Conservation (phyloP, 2,888 invertebrate species). For the Pseudoips prasinana region DNA sequence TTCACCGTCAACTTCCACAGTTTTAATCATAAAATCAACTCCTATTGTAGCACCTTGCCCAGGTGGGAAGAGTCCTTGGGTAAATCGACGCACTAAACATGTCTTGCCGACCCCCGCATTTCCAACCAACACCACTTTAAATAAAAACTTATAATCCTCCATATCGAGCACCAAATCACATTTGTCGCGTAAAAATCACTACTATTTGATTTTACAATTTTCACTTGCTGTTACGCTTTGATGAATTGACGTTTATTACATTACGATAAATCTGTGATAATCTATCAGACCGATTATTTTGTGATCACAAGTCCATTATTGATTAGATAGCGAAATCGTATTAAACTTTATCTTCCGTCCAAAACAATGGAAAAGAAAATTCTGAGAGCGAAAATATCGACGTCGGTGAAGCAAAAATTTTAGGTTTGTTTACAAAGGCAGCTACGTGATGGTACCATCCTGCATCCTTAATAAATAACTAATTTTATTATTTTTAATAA, state of each 20-base stretch:
- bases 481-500: no score
- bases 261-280: slow-evolving; percentile 47
- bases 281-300: slow-evolving; percentile 52
- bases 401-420: slow-evolving; percentile 29
- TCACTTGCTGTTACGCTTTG: slow-evolving; percentile 60
- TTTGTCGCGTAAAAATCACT: slow-evolving; percentile 46
- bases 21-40: slow-evolving; percentile 99
- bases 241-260: slow-evolving; percentile 52
- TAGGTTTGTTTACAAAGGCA: slow-evolving; percentile 16
- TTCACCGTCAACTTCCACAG: slow-evolving; percentile 97
- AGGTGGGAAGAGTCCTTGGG: slow-evolving; percentile 98
- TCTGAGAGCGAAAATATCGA: slow-evolving; percentile 37
- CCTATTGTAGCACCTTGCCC: slow-evolving; percentile 99
- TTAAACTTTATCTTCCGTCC: slow-evolving; percentile 26
- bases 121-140: slow-evolving; percentile 98
- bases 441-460: no score
- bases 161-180: slow-evolving; percentile 80
- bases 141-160: slow-evolving; percentile 99
- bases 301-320: slow-evolving; percentile 55
- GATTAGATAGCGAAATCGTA: slow-evolving; percentile 50
- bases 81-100: slow-evolving; percentile 97
- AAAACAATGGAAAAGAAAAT: slow-evolving; percentile 44
- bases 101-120: slow-evolving; percentile 99
- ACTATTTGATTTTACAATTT: slow-evolving; percentile 26
- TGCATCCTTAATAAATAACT: no score